Conservation (phyloP, 1,140 invertebrate species). For the Rhysida immarginata region DNA sequence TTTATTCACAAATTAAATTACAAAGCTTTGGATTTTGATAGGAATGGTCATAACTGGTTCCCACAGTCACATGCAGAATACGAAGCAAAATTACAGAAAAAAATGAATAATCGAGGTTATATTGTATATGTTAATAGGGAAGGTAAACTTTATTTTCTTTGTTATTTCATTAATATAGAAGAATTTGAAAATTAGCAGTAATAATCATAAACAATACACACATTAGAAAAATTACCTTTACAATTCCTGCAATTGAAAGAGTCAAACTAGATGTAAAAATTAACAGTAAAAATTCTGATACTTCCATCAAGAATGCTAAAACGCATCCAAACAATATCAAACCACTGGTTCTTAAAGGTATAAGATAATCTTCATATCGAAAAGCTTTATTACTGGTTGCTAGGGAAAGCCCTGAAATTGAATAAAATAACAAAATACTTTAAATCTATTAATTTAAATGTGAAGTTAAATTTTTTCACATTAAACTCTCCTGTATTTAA, state of each 20-base stretch:
- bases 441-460: too few relatives aligned
- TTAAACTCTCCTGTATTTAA: too few relatives aligned
- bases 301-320: conserved; percentile 88
- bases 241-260: conserved; percentile 84
- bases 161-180: too few relatives aligned
- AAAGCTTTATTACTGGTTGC: conserved; percentile 34
- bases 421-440: too few relatives aligned
- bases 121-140: conserved; percentile 14
- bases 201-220: conserved; percentile 14
- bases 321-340: conserved; percentile 52
- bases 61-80: too few relatives aligned
- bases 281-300: conserved; percentile 84
- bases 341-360: conserved; percentile 26
- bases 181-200: too few relatives aligned
- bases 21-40: too few relatives aligned
- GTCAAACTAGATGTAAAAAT: conserved; percentile 93
- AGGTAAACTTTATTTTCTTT: too few relatives aligned
- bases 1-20: too few relatives aligned
- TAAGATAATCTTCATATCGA: conserved; percentile 26
- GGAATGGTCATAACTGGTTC: too few relatives aligned
- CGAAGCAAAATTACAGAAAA: too few relatives aligned
- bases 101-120: conserved; percentile 12
- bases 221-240: conserved; percentile 60
- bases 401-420: conserved; percentile 19
- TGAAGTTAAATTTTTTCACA: too few relatives aligned